Percentiles rank a stretch among this genome's conserved stretches.
Evolutionary conservation across 2,888 invertebrate species (phyloP).

Genomic region (Lepas anatifera): DNA sequence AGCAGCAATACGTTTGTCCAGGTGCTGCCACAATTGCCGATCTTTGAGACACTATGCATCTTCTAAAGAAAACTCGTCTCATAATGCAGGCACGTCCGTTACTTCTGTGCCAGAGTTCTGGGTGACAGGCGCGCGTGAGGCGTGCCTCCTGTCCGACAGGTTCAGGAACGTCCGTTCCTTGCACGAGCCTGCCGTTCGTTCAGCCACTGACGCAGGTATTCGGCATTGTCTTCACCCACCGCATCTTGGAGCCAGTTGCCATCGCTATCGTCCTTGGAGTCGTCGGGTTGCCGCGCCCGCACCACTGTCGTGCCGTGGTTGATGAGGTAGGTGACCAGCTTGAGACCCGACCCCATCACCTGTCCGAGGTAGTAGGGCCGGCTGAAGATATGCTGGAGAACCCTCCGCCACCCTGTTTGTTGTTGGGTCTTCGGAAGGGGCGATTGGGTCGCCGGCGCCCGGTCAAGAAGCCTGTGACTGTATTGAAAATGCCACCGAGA

Average conservation of each 20-base stretch:
- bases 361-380: background rate
- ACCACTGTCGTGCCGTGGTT: conserved; percentile 12
- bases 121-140: too few relatives aligned
- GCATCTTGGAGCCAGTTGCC: background rate
- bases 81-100: too few relatives aligned
- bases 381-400: background rate
- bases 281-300: conserved; percentile 9
- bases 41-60: too few relatives aligned
- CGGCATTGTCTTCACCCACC: background rate
- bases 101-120: too few relatives aligned
- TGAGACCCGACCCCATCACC: background rate
- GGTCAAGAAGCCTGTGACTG: background rate
- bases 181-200: background rate
- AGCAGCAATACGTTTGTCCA: too few relatives aligned
- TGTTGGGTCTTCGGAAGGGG: too few relatives aligned
- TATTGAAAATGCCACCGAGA: background rate
- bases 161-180: too few relatives aligned
- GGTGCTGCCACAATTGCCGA: too few relatives aligned
- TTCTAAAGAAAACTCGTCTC: too few relatives aligned
- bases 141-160: too few relatives aligned
- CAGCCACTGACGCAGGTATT: background rate
- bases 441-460: background rate
- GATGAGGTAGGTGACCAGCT: conserved; percentile 6
- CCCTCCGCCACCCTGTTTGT: too few relatives aligned
- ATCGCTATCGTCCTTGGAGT: conserved; percentile 11